Evolutionary conservation across 2,888 invertebrate species (phyloP).

Genomic region (Silvanus unidentatus): DNA sequence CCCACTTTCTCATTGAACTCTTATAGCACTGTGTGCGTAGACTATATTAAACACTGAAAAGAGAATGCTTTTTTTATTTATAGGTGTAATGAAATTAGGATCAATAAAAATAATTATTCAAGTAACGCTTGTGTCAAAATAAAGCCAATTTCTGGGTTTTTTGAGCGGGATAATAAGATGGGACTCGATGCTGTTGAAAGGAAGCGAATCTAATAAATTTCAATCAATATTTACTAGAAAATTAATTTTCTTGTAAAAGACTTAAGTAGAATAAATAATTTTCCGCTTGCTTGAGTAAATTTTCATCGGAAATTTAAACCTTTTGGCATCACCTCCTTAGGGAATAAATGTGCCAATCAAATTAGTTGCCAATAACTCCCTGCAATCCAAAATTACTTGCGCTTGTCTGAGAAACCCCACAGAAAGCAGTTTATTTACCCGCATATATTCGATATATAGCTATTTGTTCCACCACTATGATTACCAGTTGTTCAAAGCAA

Average conservation of each 20-base stretch:
- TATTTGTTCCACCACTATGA: no score
- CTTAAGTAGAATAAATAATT: constrained; percentile 24
- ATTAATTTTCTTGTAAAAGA: constrained; percentile 20
- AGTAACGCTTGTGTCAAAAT: background rate
- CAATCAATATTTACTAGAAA: constrained; percentile 22
- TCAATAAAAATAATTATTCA: constrained; percentile 1
- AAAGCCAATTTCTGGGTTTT: constrained; percentile 3
- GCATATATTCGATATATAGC: no score
- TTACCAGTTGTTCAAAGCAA: no score
- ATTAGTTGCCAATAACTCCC: constrained; percentile 34
- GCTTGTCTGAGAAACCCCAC: constrained; percentile 12
- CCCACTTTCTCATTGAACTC: no score
- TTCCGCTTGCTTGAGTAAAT: constrained; percentile 24
- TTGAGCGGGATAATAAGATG: background rate
- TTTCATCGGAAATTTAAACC: constrained; percentile 20
- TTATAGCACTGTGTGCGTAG: no score
- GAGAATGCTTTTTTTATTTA: no score
- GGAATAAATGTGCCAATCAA: constrained; percentile 34
- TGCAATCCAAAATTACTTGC: constrained; percentile 24
- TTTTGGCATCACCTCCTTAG: constrained; percentile 23
- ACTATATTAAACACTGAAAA: no score
- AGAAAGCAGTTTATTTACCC: constrained; percentile 27
- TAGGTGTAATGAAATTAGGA: no score
- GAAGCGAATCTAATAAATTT: constrained; percentile 14
- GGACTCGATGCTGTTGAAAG: constrained; percentile 2